These are phyloP conservation scores for Furnarius figulus DNA, from an alignment of 2,113 vertebrate species.

Conservation along the genomic window DNA sequence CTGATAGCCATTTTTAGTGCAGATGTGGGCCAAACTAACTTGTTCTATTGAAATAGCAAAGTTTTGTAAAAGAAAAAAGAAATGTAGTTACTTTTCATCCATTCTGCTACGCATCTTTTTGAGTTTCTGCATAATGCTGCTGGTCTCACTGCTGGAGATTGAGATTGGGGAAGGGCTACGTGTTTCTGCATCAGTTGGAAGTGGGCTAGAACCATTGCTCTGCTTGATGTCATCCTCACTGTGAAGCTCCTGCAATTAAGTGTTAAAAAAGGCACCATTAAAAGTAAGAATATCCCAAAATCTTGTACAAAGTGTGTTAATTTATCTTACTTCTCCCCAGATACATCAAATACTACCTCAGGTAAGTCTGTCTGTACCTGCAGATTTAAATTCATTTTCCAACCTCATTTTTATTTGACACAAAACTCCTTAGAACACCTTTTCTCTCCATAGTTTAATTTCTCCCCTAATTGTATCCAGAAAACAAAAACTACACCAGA, in stretches of 20 bases:
- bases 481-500: not conserved
- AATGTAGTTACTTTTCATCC: conserved; percentile 93
- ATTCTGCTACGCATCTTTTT: conserved; percentile 97
- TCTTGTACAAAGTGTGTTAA: not conserved
- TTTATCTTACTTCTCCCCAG: not conserved
- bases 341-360: not conserved
- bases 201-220: conserved; percentile 69
- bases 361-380: not conserved
- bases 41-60: not conserved
- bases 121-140: conserved; percentile 98
- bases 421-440: not conserved
- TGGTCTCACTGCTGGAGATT: conserved; percentile 94
- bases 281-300: not conserved
- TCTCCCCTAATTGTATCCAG: not conserved
- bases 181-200: conserved; percentile 78
- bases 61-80: not conserved
- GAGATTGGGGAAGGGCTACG: conserved; percentile 90
- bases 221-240: conserved; percentile 76
- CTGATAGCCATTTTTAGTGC: not conserved
- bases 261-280: not conserved
- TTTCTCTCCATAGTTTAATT: not conserved
- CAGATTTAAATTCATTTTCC: not conserved
- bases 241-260: conserved; percentile 78
- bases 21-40: not conserved
- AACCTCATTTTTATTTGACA: not conserved